Evolutionary conservation across 64 coral and sea anemone genomes (phyloP), one percentile per base, ranked within the genome.

Genomic region (Montipora cactus): DNA sequence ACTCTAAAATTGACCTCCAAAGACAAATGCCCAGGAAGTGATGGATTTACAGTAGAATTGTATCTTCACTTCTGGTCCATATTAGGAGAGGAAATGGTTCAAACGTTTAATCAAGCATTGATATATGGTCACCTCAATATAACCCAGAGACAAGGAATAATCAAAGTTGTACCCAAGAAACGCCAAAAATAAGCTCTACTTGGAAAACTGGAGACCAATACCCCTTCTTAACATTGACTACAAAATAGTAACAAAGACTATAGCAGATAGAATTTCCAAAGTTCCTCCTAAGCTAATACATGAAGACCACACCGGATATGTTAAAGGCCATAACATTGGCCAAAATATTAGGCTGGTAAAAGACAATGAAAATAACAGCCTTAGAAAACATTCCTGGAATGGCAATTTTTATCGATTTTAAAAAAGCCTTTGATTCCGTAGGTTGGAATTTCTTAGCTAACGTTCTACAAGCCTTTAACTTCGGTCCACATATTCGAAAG

Each of bases 391-490:
- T n/a, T 14, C 4, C 13, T 12, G 13, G 44, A 7, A 10, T 80
- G 6, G 47, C 46, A 20, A 18, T 80, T 14, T 80, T 89, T 8
- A 72, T 88, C 10, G 48, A 75, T 50, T 52, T 72, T 78, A 22
- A 76, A 89, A 89, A 76, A 89, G 87, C 87, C 10, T 89, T 89
- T 71, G 72, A 78, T 76, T 76, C 69, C 0, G 47, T 89, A 25
- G 44, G 78, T 46, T 89, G 0, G 87, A 76, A 74, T 18, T 89
- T 21, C 51, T 10, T 78, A 3, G 44, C 13, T n/a, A 74, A 47
- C 14, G 47, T 47, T 77, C 74, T 89, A 77, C 14, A 76, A 44
- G 28, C 21, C n/a, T 50, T 78, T 14, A 89, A 59, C 51, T 89
- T 89, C 49, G 72, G 72, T 77, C 70, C 87, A 19, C 51, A 20